Evolutionary conservation across 2,888 invertebrate genomes (phyloP), one percentile per base, ranked within the genome.

Genomic region (Trachelus iudaicus): DNA sequence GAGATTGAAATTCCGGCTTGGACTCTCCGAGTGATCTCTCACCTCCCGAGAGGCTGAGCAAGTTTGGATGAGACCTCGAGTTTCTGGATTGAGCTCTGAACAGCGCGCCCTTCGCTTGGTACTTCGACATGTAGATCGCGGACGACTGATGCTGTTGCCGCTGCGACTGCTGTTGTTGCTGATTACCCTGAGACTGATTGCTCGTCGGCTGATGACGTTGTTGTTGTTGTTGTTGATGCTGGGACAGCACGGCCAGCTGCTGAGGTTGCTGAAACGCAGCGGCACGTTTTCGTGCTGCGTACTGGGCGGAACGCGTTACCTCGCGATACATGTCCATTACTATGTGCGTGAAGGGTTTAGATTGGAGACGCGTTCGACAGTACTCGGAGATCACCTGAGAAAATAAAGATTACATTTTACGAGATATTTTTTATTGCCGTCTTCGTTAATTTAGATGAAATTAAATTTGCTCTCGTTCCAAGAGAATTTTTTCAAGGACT

Each of bases 241-340:
- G 76, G 30, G 76, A 37, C 34, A 75, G 73, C 40, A 76, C 75
- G 34, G 75, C 34, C 1, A 73, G 75, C 13, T 69, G 30, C 13
- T 73, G 69, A 4, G 73, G 37, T 23, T 77, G 77, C 11, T 78
- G 76, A 0, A 56, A 56, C 6, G 6, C 15, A 37, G 76, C 81
- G 9, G 87, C 86, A 34, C 90, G 89, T 79, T 88, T 90, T n/a
- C 91, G 84, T 4, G 88, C 89, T 9, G 86, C 86, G 78, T 90
- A 90, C 76, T 90, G 90, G 4, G 90, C 84, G 1, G 90, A 90
- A 73, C 88, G 86, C 31, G 90, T 84, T 30, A 93, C 93, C 85
- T 93, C 93, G 73, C 93, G 92, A 83, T 94, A 93, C 87, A 94
- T 91, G 86, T 94, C 94, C 93, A 94, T 94, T 23, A 94, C 93